Evolutionary conservation across 1,140 invertebrate species (phyloP).

Genomic region (Drosophila orena): DNA sequence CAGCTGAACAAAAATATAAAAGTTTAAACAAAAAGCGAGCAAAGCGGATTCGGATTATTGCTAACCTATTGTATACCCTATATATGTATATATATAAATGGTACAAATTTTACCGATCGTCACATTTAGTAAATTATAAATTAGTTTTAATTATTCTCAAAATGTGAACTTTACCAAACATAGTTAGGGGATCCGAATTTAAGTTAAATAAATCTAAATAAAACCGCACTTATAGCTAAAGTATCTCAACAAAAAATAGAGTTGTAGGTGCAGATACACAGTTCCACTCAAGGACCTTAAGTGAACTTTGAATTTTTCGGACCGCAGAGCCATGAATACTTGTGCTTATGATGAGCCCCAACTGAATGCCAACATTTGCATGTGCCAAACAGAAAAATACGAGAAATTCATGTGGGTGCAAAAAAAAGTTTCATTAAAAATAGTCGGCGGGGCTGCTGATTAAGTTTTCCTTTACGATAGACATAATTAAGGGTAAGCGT

Average conservation of each 20-base stretch:
- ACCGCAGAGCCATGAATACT: conserved; percentile 35
- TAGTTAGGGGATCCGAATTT: too few species aligned
- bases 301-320: conserved; percentile 37
- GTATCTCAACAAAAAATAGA: not conserved
- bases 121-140: not conserved
- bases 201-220: too few species aligned
- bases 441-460: conserved; percentile 31
- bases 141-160: not conserved
- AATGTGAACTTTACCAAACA: not conserved
- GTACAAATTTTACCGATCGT: too few species aligned
- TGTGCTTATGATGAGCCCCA: conserved; percentile 54
- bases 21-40: not conserved
- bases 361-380: conserved; percentile 51
- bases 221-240: not conserved
- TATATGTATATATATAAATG: too few species aligned
- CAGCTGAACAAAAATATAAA: conserved; percentile 27
- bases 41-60: not conserved
- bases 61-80: conserved; percentile 8
- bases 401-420: conserved; percentile 1
- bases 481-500: conserved; percentile 14
- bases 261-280: not conserved
- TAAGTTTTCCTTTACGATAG: conserved; percentile 28
- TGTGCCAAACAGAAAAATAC: conserved; percentile 25
- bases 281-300: conserved; percentile 22
- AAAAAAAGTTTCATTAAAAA: conserved; percentile 17